Evolutionary conservation across 2,888 invertebrate species (phyloP).

Genomic region (Drosophila rellima): DNA sequence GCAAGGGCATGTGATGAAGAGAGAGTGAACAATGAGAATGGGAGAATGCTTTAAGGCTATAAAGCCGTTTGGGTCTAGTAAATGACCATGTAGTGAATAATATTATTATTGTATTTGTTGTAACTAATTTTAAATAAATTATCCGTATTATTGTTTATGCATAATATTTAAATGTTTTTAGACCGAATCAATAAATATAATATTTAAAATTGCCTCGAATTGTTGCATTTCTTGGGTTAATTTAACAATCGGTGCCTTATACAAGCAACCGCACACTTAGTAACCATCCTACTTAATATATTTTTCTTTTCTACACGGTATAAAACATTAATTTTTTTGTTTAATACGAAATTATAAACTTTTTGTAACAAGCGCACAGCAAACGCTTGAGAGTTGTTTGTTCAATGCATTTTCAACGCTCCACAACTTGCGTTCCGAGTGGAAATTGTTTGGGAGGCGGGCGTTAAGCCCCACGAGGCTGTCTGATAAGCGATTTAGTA

Average conservation of each 20-base stretch:
- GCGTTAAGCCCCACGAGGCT: constrained; percentile 36
- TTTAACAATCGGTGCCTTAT: constrained; percentile 38
- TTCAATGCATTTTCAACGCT: constrained; percentile 65
- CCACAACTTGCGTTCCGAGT: constrained; percentile 42
- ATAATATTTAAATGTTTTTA: not conserved
- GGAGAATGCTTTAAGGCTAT: constrained; percentile 23
- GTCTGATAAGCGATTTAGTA: constrained; percentile 48
- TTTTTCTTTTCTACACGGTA: constrained; percentile 51
- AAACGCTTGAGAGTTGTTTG: constrained; percentile 73
- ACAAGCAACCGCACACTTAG: constrained; percentile 11
- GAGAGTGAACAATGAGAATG: constrained; percentile 17
- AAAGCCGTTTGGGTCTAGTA: constrained; percentile 23
- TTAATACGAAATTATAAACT: constrained; percentile 80
- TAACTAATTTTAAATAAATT: not conserved
- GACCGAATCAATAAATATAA: not conserved
- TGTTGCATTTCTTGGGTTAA: constrained; percentile 38
- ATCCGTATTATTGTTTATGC: too few relatives aligned
- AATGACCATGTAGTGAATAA: not conserved
- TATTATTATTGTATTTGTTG: not conserved
- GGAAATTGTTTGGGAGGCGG: constrained; percentile 28
- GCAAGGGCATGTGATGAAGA: not conserved
- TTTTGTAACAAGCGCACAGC: constrained; percentile 78
- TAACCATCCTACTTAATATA: constrained; percentile 58
- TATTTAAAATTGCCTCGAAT: not conserved
- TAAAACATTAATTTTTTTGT: constrained; percentile 81